phyloP scores from a whole-genome alignment of 2,113 vertebrate species.

The Scartelaos histophorus region DNA sequence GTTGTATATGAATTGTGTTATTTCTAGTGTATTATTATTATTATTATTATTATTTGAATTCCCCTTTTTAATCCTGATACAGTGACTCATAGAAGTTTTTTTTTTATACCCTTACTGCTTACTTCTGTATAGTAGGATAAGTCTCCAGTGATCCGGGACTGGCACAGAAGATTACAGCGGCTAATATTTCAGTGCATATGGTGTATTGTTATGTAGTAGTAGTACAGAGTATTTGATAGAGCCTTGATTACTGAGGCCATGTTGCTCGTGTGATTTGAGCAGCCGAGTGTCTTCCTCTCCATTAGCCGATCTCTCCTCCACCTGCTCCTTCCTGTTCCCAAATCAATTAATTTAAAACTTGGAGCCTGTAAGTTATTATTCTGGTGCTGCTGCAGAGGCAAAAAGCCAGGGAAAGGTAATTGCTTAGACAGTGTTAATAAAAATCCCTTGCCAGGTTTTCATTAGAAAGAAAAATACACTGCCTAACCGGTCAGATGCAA shows the following conservation, averaged over 20 bases:
- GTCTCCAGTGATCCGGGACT: background rate
- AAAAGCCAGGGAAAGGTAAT: background rate
- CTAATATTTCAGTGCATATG: background rate
- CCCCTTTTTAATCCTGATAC: too few species aligned
- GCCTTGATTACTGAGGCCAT: background rate
- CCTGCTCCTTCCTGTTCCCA: background rate
- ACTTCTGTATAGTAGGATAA: background rate
- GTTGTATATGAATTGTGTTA: too few species aligned
- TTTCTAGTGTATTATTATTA: background rate
- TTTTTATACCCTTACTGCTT: too few species aligned
- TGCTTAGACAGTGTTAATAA: background rate
- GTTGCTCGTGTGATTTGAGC: background rate
- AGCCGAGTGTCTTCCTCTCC: slow-evolving; percentile 9
- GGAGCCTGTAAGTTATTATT: slow-evolving; percentile 50
- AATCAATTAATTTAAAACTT: slow-evolving; percentile 14
- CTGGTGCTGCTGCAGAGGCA: slow-evolving; percentile 27
- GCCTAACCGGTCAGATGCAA: background rate
- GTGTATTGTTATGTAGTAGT: background rate
- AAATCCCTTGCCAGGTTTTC: background rate
- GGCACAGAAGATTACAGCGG: background rate
- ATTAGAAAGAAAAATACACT: too few species aligned
- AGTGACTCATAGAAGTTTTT: too few species aligned
- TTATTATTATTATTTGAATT: too few species aligned
- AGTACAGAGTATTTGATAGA: too few species aligned
- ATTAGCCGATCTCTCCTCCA: slow-evolving; percentile 2